Base-by-base conservation (phyloP, 2,113 vertebrate genomes). In the Burhinus bistriatus region DNA sequence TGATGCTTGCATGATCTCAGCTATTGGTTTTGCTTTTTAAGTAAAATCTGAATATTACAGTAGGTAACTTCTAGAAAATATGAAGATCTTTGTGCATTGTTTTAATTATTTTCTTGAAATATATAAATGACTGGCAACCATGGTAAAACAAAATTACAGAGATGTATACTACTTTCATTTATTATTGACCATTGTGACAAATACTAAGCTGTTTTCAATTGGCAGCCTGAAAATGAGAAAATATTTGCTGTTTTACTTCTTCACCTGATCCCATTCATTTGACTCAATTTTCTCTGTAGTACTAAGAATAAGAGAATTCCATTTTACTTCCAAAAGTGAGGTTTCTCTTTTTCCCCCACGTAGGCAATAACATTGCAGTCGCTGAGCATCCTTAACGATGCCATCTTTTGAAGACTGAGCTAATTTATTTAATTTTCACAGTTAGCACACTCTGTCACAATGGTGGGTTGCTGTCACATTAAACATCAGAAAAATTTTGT, bases 391-490 rank as follows among this genome's bases (percentile, higher is more conserved):
- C 83, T 65, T 66, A 87, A 71, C 72, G 77, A 40, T 30, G 51
- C 76, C 4, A 11, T 87, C 80, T 89, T 94, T 94, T 97, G 95
- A 96, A 96, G 89, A 97, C 45, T 81, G 92, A 97, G 96, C 97
- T 97, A 66, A 98, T 98, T 98, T 94, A 95, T 98, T 98, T 97
- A 90, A 98, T 98, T 98, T 95, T 98, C 97, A 91, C 96, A 96
- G 95, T 95, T 96, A 97, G 96, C 96, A 88, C 88, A 96, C 91
- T 90, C 91, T 94, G 87, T 93, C 71, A 47, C 62, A 55, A 32
- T 84, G 91, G 93, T 64, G 49, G 66, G 77, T 84, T 62, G 84
- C 91, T 78, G 82, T 91, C 70, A 72, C 92, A 52, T 95, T 86
- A 81, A 96, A 91, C 95, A 97, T 98, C 98, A 94, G 90, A 93